phyloP scores from a whole-genome alignment of 2,113 vertebrate genomes.

The Podarcis raffonei region DNA sequence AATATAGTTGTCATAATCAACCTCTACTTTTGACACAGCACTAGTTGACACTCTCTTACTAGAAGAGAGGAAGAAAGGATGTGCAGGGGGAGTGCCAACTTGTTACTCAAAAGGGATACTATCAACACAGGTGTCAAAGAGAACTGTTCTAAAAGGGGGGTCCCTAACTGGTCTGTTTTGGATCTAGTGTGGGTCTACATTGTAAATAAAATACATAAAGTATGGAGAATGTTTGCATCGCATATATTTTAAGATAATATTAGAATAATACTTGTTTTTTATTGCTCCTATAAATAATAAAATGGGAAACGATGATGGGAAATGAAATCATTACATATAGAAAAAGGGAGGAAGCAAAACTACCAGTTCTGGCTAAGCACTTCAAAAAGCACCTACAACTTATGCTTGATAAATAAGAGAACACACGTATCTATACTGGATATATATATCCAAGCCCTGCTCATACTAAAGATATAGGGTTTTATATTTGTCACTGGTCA shows the following conservation, averaged over 20 bases:
- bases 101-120: not conserved
- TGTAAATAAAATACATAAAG: not conserved
- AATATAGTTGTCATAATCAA: not conserved
- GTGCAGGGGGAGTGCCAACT: no score
- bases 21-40: not conserved
- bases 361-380: not conserved
- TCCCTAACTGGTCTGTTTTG: not conserved
- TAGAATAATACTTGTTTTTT: no score
- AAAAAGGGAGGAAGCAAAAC: not conserved
- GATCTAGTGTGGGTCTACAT: not conserved
- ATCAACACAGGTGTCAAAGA: not conserved
- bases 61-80: not conserved
- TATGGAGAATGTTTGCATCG: not conserved
- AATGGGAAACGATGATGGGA: no score
- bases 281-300: not conserved
- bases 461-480: slow-evolving; percentile 32
- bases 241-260: not conserved
- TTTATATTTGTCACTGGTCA: slow-evolving; percentile 35
- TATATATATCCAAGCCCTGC: not conserved
- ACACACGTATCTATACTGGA: not conserved
- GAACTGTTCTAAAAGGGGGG: not conserved
- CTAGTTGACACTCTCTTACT: not conserved
- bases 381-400: not conserved
- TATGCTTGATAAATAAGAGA: not conserved
- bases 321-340: not conserved